phyloP scores from a whole-genome alignment of 2,888 invertebrate genomes.

The Synanthedon vespiformis region DNA sequence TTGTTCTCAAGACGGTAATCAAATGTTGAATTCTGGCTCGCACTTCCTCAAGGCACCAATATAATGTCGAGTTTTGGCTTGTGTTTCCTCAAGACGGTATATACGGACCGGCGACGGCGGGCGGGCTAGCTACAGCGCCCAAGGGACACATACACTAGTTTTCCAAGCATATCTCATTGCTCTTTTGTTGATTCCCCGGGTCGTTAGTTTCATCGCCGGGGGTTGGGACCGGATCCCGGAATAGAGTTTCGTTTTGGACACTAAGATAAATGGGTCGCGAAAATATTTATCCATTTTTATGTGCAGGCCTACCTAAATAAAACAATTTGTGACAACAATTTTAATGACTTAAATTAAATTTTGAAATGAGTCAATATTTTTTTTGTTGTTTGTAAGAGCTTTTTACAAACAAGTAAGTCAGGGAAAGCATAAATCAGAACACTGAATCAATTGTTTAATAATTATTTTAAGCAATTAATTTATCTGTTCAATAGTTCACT shows the following conservation, averaged over 20 bases:
- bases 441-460: too few species aligned
- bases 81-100: not conserved
- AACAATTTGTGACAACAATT: too few species aligned
- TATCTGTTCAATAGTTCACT: too few species aligned
- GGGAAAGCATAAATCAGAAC: too few species aligned
- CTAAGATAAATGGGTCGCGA: not conserved
- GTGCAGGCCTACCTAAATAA: too few species aligned
- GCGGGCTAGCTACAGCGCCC: slow-evolving; percentile 37
- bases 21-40: too few species aligned
- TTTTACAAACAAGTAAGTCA: too few species aligned
- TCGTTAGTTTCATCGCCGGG: slow-evolving; percentile 67
- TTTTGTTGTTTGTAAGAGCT: too few species aligned
- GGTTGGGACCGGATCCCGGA: slow-evolving; percentile 15
- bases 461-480: too few species aligned
- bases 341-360: too few species aligned
- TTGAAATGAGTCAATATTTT: too few species aligned
- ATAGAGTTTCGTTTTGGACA: not conserved
- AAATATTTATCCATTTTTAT: not conserved
- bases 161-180: slow-evolving; percentile 71
- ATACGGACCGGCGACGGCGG: slow-evolving; percentile 31
- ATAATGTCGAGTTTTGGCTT: not conserved
- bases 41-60: not conserved
- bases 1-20: too few species aligned
- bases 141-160: slow-evolving; percentile 61
- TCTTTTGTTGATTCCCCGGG: slow-evolving; percentile 66